Percentiles rank a stretch among this genome's conserved stretches.
Evolutionary conservation across 2,888 invertebrate genomes (phyloP).

Genomic region (Habrosyne pyritoides): DNA sequence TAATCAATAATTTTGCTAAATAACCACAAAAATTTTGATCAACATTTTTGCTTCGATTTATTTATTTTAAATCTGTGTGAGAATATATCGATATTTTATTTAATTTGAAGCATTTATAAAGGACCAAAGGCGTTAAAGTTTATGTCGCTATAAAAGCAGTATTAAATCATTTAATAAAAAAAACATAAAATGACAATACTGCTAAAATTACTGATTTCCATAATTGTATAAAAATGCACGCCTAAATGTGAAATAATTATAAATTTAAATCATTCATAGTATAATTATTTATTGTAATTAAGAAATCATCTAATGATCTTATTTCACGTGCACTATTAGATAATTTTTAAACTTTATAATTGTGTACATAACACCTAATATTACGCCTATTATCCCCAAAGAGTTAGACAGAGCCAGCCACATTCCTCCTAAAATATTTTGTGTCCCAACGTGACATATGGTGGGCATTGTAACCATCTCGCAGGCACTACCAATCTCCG

Average conservation of each 20-base stretch:
- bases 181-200: background rate
- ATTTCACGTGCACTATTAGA: too few species aligned
- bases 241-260: background rate
- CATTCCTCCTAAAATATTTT: too few species aligned
- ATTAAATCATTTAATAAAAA: background rate
- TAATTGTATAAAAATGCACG: background rate
- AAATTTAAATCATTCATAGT: too few species aligned
- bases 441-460: too few species aligned
- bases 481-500: too few species aligned
- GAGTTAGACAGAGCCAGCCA: too few species aligned
- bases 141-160: background rate
- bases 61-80: background rate
- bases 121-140: background rate
- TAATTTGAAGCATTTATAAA: background rate
- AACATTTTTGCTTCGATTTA: background rate
- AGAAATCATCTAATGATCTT: background rate
- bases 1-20: background rate
- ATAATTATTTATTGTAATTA: too few species aligned
- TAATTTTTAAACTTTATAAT: too few species aligned
- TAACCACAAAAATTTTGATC: background rate
- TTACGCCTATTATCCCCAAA: too few species aligned
- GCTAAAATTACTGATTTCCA: background rate
- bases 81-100: background rate
- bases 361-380: too few species aligned
- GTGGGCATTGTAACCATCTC: too few species aligned